Evolutionary conservation across 2,888 invertebrate species (phyloP), one percentile per base, ranked within the genome.

Genomic region (Rhamnusium bicolor): DNA sequence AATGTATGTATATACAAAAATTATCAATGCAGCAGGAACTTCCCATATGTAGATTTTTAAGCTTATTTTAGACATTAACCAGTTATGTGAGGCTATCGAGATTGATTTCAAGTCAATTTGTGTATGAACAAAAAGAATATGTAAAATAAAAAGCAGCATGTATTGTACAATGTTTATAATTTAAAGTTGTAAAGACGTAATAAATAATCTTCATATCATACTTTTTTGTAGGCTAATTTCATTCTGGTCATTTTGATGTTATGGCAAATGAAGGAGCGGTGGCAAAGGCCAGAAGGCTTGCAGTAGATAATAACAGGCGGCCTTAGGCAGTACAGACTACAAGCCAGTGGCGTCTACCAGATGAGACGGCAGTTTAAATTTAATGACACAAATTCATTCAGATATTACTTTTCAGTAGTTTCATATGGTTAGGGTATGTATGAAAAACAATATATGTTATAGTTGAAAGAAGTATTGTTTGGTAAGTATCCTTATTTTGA

Each of bases 191-290:
- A 58, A 63, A 40, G 19, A 61, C 49, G 63, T 63, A 69, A 76
- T 71, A 63, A 73, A 76, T 73, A 73, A 63, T 73, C 47, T 51
- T 60, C 60, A 61, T 58, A 63, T 72, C 54, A 67, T 69, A 67
- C 56, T 73, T 74, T 70, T 60, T 71, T 73, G 69, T 68, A 51
- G 67, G 49, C 51, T 69, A 60, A 62, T 74, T 70, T 69, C 63
- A 76, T 72, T 76, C 63, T 74, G 72, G 47, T 72, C 69, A 72
- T 76, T 76, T 76, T 72, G 73, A 76, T 72, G 76, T 69, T 74
- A 68, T 70, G 65, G 72, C 66, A 74, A 74, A 76, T 76, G 71
- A 76, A 72, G 72, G 70, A 76, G 76, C 74, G 76, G 66, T 74
- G 68, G 72, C 76, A 71, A 72, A 68, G 65, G 76, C 73, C 70